These are phyloP conservation scores for Fregetta grallaria DNA, from an alignment of 2,113 vertebrate genomes.

Conservation along the genomic window DNA sequence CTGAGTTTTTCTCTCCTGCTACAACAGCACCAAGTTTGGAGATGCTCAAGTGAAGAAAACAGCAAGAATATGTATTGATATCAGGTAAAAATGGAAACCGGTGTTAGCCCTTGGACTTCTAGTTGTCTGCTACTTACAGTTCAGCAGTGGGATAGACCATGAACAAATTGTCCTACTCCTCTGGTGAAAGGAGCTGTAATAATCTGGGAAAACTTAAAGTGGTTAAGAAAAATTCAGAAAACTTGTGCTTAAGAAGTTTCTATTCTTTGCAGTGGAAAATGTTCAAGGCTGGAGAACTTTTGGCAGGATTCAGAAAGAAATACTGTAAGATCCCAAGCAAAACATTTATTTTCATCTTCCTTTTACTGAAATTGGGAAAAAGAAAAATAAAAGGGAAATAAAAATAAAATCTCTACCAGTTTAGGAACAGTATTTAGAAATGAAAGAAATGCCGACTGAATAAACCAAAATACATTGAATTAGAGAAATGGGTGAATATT, in stretches of 20 bases:
- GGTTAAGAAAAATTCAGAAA: neutral
- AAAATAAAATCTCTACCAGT: neutral
- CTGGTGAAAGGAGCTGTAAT: neutral
- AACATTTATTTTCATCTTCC: neutral
- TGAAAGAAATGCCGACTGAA: neutral
- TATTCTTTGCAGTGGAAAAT: neutral
- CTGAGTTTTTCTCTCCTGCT: neutral
- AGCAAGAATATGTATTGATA: neutral
- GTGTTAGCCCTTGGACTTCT: neutral
- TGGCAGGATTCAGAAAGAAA: neutral
- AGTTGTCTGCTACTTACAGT: neutral
- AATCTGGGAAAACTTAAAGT: neutral
- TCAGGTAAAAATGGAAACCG: neutral
- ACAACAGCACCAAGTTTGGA: neutral
- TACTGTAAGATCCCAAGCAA: neutral
- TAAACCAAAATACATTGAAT: neutral
- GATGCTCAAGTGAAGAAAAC: neutral
- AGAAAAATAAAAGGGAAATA: neutral
- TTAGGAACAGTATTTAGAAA: neutral
- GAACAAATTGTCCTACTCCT: neutral
- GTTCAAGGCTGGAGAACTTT: neutral
- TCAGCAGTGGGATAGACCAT: neutral
- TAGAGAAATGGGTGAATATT: neutral
- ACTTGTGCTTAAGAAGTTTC: neutral
- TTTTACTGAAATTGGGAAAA: neutral